Conservation (phyloP, 2,113 vertebrate species). For the Equus przewalskii region DNA sequence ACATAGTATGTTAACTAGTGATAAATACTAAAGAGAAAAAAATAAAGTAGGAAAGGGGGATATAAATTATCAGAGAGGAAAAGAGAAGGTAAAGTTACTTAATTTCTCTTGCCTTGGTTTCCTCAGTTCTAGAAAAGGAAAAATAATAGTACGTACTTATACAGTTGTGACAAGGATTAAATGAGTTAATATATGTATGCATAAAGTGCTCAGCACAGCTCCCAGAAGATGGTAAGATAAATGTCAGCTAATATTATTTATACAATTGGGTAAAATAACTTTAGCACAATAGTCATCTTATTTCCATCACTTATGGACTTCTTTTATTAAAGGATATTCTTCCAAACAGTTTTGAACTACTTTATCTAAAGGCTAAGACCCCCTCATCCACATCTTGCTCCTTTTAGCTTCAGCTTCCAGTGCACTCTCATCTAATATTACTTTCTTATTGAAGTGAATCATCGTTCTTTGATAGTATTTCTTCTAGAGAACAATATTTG, state of each 20-base stretch:
- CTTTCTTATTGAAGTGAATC: constrained; percentile 51
- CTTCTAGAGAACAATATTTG: constrained; percentile 34
- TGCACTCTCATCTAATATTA: neutral
- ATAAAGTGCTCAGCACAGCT: neutral
- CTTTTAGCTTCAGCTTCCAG: constrained; percentile 14
- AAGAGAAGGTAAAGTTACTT: neutral
- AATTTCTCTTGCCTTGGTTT: constrained; percentile 44
- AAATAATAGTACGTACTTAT: neutral
- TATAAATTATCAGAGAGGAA: neutral
- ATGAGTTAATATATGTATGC: neutral
- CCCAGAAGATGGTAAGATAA: constrained; percentile 15
- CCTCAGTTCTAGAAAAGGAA: constrained; percentile 44
- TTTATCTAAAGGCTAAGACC: neutral
- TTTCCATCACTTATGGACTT: neutral
- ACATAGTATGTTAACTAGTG: neutral
- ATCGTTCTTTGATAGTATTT: constrained; percentile 40
- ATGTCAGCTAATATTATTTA: neutral
- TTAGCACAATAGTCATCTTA: neutral
- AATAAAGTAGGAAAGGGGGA: neutral
- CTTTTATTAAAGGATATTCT: neutral
- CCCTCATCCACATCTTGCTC: neutral
- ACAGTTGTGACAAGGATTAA: neutral
- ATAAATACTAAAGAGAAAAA: neutral
- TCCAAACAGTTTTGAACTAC: neutral
- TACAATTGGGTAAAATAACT: neutral